Evolutionary conservation across 2,113 vertebrate genomes (phyloP), one percentile per base, ranked within the genome.

Genomic region (Sciurus niger): DNA sequence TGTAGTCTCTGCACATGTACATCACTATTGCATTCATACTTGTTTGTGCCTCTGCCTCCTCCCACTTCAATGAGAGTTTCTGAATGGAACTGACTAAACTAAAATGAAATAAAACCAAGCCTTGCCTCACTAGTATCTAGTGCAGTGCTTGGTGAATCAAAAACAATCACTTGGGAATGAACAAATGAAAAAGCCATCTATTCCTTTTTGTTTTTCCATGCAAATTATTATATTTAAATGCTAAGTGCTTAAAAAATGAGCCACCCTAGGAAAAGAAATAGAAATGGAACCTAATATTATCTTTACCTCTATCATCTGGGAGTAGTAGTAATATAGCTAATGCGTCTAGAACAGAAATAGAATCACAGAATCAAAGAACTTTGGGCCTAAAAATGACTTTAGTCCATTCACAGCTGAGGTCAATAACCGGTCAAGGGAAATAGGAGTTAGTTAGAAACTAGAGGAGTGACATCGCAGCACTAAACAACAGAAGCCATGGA

Each of bases 291-390:
- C 20, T 73, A 90, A 79, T 79, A 92, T 48, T 67, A 37, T 8
- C 4, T 63, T 32, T 96, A 34, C 16, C 4, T 87, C 65, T 2
- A 25, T 72, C 16, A 13, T 3, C 6, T 94, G 6, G 1, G 6
- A 84, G 82, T 93, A 86, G 40, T 40, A 40, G 67, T 60, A 94
- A 82, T 70, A 95, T 0, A 95, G 65, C 18, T 22, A 25, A 37
- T 73, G 16, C 46, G 18, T 82, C 9, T 8, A 89, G n/a, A 92
- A 85, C 37, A 78, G 78, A 97, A 95, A 76, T 24, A 80, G 72
- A 93, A 93, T 82, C n/a, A 84, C 4, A 53, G 60, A 67, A 80
- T 86, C 74, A 90, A 90, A 90, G 10, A 79, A 70, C 51, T 55
- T 20, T 53, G 67, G 43, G 78, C 8, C 63, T 55, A 55, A 32